phyloP scores from a whole-genome alignment of 1,140 invertebrate genomes.

The honey bee (Apis mellifera) region DNA sequence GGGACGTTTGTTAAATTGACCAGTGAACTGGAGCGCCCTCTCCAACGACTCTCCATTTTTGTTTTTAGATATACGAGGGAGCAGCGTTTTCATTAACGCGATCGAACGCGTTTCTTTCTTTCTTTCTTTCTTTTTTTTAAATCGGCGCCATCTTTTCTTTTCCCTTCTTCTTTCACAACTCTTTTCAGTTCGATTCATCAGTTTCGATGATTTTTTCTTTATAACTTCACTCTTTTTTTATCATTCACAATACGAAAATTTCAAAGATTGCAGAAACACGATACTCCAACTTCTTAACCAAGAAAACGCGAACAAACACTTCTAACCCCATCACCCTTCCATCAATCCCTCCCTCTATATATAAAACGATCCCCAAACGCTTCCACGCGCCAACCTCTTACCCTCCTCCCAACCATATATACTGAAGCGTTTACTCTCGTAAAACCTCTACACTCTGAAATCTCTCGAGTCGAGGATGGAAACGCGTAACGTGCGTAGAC shows the following conservation, averaged over 20 bases:
- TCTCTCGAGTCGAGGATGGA: slow-evolving; percentile 1
- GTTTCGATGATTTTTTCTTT: too few species aligned
- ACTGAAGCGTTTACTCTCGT: neutral
- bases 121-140: too few species aligned
- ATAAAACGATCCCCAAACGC: neutral
- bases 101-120: too few species aligned
- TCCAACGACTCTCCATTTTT: neutral
- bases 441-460: neutral
- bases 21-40: neutral
- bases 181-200: too few species aligned
- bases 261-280: too few species aligned
- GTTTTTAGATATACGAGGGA: neutral
- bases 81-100: too few species aligned
- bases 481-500: neutral
- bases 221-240: too few species aligned
- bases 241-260: too few species aligned
- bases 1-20: neutral
- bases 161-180: too few species aligned
- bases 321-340: neutral
- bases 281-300: too few species aligned
- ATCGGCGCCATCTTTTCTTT: too few species aligned
- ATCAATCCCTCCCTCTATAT: neutral
- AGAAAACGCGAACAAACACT: too few species aligned
- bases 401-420: neutral
- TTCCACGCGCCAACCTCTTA: neutral